Percentiles rank a stretch among this genome's conserved stretches.
phyloP scores from a whole-genome alignment of 2,797 vertebrate species.

The Taeniopygia guttata region DNA sequence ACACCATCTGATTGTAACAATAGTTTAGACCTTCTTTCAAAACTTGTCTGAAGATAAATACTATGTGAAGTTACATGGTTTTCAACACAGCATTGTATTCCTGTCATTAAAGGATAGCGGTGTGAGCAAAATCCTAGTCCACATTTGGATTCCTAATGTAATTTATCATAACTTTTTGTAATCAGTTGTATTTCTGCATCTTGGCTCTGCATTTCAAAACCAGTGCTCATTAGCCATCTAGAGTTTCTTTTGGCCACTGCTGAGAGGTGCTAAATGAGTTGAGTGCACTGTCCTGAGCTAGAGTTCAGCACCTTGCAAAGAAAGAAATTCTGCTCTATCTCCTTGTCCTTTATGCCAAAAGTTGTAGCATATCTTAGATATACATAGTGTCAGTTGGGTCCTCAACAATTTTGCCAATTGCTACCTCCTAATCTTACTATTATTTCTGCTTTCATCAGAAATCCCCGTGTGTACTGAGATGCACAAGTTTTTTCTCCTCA shows the following conservation, averaged over 20 bases:
- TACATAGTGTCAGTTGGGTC: background rate
- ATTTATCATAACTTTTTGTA: background rate
- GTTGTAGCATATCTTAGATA: background rate
- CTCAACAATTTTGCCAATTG: background rate
- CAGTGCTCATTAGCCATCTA: background rate
- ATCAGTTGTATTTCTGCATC: background rate
- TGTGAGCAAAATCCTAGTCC: background rate
- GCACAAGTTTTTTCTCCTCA: background rate
- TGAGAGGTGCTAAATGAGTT: background rate
- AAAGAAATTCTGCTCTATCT: background rate
- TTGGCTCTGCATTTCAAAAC: background rate
- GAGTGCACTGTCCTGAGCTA: background rate
- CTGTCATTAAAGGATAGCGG: background rate
- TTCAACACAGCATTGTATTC: background rate
- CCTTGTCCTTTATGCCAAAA: background rate
- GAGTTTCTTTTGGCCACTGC: background rate
- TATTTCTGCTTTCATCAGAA: background rate
- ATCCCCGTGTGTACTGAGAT: background rate
- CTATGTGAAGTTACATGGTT: background rate
- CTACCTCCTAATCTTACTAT: background rate
- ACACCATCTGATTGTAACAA: background rate
- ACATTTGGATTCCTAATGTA: background rate
- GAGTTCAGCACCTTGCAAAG: background rate
- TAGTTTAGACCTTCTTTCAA: background rate
- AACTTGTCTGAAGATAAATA: background rate